These are phyloP conservation scores for Muntiacus reevesi DNA, from an alignment of 2,113 vertebrate genomes.

Conservation along the genomic window DNA sequence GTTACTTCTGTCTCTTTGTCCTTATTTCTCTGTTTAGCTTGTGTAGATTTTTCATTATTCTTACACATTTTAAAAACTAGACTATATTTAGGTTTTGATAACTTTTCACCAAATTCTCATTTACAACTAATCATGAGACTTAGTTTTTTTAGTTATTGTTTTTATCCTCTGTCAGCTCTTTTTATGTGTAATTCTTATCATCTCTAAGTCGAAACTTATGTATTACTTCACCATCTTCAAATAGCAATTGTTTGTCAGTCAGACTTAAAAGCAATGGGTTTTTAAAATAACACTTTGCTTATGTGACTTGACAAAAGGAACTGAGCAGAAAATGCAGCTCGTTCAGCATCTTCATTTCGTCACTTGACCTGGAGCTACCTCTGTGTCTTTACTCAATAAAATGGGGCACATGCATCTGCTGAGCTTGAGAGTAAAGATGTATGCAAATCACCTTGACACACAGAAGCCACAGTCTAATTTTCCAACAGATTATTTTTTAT, in stretches of 20 bases:
- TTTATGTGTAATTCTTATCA: neutral
- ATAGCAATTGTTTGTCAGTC: neutral
- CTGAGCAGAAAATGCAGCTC: neutral
- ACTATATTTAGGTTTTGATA: neutral
- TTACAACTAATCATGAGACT: neutral
- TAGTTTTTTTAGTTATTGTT: neutral
- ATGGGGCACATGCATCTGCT: neutral
- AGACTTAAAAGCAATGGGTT: neutral
- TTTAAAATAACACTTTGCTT: neutral
- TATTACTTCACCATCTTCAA: neutral
- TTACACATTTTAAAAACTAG: neutral
- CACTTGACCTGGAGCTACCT: neutral
- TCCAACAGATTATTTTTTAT: neutral
- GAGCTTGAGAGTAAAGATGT: neutral
- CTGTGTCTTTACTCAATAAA: neutral
- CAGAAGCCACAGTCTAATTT: neutral
- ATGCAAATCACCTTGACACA: neutral
- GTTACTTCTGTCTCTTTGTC: neutral
- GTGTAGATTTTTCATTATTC: neutral
- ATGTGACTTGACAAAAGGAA: neutral
- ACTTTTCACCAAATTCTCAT: neutral
- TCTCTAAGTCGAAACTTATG: neutral
- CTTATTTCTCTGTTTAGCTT: neutral
- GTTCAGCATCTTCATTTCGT: neutral
- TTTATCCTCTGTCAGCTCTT: neutral